Evolutionary conservation across 2,888 invertebrate genomes (phyloP).

Genomic region (Ormyrus pomaceus): DNA sequence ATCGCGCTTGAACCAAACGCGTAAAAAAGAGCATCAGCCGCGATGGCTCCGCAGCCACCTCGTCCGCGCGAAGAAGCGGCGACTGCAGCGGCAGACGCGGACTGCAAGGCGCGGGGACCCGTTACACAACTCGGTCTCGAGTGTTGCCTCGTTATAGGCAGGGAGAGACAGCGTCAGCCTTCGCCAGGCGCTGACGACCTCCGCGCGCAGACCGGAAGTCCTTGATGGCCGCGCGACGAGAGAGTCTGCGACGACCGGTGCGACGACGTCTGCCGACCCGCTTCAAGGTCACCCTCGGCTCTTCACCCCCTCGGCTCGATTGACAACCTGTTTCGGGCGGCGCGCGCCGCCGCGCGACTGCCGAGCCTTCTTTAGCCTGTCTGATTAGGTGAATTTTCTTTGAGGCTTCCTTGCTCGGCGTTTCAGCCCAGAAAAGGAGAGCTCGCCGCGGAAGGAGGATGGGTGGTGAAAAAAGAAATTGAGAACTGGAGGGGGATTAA

Average conservation of each 20-base stretch:
- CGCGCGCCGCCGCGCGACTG: no score
- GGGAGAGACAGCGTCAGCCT: neutral
- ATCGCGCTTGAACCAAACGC: neutral
- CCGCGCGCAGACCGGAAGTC: constrained; percentile 33
- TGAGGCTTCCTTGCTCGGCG: no score
- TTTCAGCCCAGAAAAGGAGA: no score
- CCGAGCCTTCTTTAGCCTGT: no score
- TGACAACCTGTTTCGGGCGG: no score
- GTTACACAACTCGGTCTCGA: constrained; percentile 21
- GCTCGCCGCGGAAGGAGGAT: no score
- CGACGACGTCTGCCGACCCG: neutral
- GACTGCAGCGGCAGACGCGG: neutral
- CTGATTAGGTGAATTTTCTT: no score
- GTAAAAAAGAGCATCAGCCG: neutral
- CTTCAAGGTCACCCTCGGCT: constrained; percentile 45
- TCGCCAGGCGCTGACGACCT: neutral
- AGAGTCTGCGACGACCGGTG: neutral
- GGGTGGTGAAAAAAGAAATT: no score
- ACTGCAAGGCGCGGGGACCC: neutral
- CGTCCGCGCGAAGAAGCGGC: no score
- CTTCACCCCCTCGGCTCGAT: constrained; percentile 29
- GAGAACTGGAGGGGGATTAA: no score
- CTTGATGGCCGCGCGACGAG: constrained; percentile 32
- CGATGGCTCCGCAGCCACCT: no score
- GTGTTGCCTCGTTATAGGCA: constrained; percentile 6